Evolutionary conservation across 1,140 invertebrate genomes (phyloP).

Genomic region (Chrysomallon squamiferum): DNA sequence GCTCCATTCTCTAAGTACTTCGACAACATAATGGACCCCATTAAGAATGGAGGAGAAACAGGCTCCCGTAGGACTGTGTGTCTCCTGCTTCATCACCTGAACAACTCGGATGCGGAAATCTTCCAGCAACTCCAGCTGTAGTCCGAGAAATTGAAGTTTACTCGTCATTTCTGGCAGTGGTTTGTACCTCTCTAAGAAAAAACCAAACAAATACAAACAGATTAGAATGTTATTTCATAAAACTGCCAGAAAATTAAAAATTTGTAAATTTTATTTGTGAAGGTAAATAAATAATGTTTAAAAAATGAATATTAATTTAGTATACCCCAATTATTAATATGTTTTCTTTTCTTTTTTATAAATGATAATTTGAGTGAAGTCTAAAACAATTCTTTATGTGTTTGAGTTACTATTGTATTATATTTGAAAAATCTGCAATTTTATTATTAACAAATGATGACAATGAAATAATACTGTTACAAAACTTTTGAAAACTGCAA

Average conservation of each 20-base stretch:
- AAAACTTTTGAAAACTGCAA: too few species aligned
- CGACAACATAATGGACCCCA: conserved; percentile 80
- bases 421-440: too few species aligned
- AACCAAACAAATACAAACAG: neutral
- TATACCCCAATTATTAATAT: too few species aligned
- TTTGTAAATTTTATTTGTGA: neutral
- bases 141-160: conserved; percentile 83
- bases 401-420: too few species aligned
- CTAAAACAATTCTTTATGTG: too few species aligned
- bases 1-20: conserved; percentile 85
- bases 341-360: too few species aligned
- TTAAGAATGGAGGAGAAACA: conserved; percentile 79
- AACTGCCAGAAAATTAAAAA: neutral
- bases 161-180: conserved; percentile 83
- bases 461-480: too few species aligned
- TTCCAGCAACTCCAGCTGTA: conserved; percentile 88
- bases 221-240: too few species aligned
- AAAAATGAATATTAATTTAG: too few species aligned
- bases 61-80: conserved; percentile 69
- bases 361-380: too few species aligned
- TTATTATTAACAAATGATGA: too few species aligned
- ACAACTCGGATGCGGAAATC: conserved; percentile 84
- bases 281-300: neutral
- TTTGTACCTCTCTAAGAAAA: conserved; percentile 76
- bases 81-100: conserved; percentile 73